Evolutionary conservation across 1,140 invertebrate genomes (phyloP).

Genomic region (Eciton burchellii): DNA sequence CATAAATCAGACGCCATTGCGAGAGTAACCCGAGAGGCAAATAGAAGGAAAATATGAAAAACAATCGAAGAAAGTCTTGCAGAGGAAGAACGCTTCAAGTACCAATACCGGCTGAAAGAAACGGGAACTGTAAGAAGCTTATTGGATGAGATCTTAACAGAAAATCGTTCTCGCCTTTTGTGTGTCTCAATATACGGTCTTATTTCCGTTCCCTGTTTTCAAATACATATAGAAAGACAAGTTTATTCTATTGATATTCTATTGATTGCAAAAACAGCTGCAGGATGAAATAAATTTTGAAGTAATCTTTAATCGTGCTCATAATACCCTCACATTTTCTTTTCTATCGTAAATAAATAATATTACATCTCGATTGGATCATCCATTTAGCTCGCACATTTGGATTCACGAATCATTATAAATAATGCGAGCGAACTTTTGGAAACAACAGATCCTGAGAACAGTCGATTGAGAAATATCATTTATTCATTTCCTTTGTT

Average conservation of each 20-base stretch:
- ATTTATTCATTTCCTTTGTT: not conserved
- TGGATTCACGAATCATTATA: no score
- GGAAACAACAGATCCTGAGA: no score
- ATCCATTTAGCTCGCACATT: no score
- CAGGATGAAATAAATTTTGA: slow-evolving; percentile 13
- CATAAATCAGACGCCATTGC: slow-evolving; percentile 39
- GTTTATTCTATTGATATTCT: not conserved
- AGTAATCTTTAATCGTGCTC: not conserved
- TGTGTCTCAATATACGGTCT: not conserved
- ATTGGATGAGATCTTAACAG: not conserved
- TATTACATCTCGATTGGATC: not conserved
- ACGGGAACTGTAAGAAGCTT: not conserved
- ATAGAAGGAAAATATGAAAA: slow-evolving; percentile 10
- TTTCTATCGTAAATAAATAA: not conserved
- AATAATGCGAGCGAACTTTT: no score
- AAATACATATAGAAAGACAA: not conserved
- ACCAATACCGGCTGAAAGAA: not conserved
- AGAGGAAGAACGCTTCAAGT: not conserved
- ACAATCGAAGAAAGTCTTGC: not conserved
- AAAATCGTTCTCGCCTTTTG: not conserved
- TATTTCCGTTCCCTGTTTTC: not conserved
- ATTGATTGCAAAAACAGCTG: not conserved
- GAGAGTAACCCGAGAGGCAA: slow-evolving; percentile 4
- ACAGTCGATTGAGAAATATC: no score
- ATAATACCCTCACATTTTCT: not conserved